phyloP scores from a whole-genome alignment of 2,113 vertebrate species.

The Rhea pennata region DNA sequence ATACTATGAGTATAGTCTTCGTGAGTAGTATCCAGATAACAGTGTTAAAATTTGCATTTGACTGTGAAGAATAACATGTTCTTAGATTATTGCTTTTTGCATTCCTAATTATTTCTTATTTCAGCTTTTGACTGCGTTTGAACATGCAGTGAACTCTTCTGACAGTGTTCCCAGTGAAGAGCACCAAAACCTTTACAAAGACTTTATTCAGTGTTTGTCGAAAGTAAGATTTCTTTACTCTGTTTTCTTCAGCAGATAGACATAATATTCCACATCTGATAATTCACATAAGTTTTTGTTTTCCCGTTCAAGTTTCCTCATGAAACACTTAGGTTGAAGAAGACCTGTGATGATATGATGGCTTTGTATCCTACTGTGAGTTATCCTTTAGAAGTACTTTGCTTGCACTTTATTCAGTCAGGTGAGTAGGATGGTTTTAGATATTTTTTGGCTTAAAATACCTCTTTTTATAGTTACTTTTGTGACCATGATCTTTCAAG shows the following conservation, averaged over 20 bases:
- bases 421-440: slow-evolving; percentile 74
- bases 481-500: neutral
- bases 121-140: slow-evolving; percentile 91
- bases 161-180: slow-evolving; percentile 85
- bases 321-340: slow-evolving; percentile 83
- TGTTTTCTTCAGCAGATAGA: neutral
- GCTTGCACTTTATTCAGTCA: slow-evolving; percentile 83
- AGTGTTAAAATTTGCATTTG: neutral
- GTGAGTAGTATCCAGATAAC: neutral
- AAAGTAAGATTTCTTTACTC: slow-evolving; percentile 79
- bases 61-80: neutral
- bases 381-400: slow-evolving; percentile 89
- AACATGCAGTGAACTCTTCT: slow-evolving; percentile 82
- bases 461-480: neutral
- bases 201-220: slow-evolving; percentile 88
- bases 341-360: slow-evolving; percentile 86
- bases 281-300: neutral
- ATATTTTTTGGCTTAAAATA: neutral
- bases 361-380: slow-evolving; percentile 80
- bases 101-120: slow-evolving; percentile 43
- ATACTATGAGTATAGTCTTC: neutral
- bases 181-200: slow-evolving; percentile 82
- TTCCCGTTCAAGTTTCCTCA: slow-evolving; percentile 80
- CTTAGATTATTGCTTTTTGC: neutral
- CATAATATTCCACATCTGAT: neutral